Base-by-base conservation (phyloP, 2,113 vertebrate species). In the Sander vitreus region DNA sequence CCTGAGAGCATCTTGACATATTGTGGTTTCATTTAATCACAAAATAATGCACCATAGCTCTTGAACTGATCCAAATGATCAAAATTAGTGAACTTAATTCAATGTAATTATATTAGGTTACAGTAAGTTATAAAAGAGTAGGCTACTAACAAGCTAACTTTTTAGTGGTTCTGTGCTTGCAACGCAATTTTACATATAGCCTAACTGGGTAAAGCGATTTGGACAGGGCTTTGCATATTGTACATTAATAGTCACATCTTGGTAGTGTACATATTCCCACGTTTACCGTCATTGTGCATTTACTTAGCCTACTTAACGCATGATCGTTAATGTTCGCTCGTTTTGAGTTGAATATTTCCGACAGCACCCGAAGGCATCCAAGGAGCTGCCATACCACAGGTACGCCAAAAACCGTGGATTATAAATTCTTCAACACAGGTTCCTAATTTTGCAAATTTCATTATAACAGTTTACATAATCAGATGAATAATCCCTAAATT, bases 291-390 rank as follows among this genome's bases (percentile, higher is more conserved):
- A 58, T 3, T 67, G 25, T 18, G 5, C 19, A 2, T 25, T 43
- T 18, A 16, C 48, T 19, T 5, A 6, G 58, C 18, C 5, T 21
- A 30, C 0, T 14, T 3, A n/a, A 48, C 1, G 4, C 6, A 23
- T 14, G 12, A 33, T 4, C 6, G 9, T 66, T 5, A 39, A 45
- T 11, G 25, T 39, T 6, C 15, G 1, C 36, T 64, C 25, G 27
- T 45, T 70, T 27, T 47, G 54, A 43, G 43, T 64, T 39, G 11
- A 1, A 57, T 4, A 45, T 84, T 64, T 88, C 77, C 62, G n/a
- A 81, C 39, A 27, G 74, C 11, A 78, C 59, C 0, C 76, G 57
- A 91, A 92, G 18, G 86, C 85, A 62, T 57, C 76, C 1, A n/a
- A 15, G 33, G 30, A 62, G 36, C 54, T 27, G 21, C 11, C 19